These are phyloP conservation scores for Cancer borealis DNA, from an alignment of 2,888 invertebrate genomes.

Conservation along the genomic window DNA sequence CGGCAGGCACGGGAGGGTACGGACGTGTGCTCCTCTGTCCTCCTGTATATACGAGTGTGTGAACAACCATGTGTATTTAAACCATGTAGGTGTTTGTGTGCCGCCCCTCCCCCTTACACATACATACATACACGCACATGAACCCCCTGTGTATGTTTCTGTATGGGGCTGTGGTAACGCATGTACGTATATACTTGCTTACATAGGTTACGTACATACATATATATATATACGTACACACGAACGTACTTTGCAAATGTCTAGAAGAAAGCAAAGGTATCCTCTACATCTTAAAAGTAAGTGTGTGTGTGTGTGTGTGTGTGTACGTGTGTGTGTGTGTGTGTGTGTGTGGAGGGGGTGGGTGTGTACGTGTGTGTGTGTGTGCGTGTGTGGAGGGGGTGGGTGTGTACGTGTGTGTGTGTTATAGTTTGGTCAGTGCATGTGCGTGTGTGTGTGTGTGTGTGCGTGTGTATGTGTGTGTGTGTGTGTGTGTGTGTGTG, in stretches of 20 bases:
- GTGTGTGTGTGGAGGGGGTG: neutral
- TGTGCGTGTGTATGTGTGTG: constrained; percentile 34
- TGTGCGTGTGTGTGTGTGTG: neutral
- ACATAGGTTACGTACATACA: neutral
- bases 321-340: constrained; percentile 16
- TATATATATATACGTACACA: too few relatives aligned
- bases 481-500: constrained; percentile 13
- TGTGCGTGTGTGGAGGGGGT: constrained; percentile 16
- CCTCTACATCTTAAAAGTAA: constrained; percentile 69
- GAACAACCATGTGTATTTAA: too few relatives aligned
- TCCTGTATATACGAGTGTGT: neutral
- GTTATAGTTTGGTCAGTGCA: neutral
- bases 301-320: constrained; percentile 52
- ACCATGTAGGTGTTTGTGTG: too few relatives aligned
- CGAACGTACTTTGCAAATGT: constrained; percentile 55
- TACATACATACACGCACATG: too few relatives aligned
- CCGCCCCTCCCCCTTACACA: too few relatives aligned
- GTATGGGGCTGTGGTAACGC: too few relatives aligned
- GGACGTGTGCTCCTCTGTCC: constrained; percentile 45
- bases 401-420: too few relatives aligned
- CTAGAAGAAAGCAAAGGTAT: constrained; percentile 70
- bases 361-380: too few relatives aligned
- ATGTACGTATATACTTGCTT: too few relatives aligned
- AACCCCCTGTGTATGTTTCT: neutral
- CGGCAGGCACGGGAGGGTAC: neutral